These are phyloP conservation scores for Bombyx mori DNA, from an alignment of 1,140 invertebrate species.

Conservation along the genomic window DNA sequence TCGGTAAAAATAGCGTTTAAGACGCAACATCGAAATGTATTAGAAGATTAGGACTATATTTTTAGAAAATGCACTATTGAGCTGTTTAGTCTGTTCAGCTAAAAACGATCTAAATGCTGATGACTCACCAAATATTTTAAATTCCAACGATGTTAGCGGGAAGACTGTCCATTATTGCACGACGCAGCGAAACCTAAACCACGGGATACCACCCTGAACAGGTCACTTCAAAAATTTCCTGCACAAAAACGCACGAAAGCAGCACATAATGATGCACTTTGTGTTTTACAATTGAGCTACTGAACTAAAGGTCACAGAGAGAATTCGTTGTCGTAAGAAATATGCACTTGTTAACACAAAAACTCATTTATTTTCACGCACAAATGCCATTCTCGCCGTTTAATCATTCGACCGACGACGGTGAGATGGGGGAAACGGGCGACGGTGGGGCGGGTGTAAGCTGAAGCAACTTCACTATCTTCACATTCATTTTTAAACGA, in stretches of 20 bases:
- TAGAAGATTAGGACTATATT: constrained; percentile 19
- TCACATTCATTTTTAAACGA: too few species aligned
- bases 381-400: constrained; percentile 57
- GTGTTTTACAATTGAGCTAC: constrained; percentile 25
- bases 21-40: constrained; percentile 15
- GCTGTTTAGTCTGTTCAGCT: constrained; percentile 8
- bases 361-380: constrained; percentile 59
- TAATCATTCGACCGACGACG: constrained; percentile 33
- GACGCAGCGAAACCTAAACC: constrained; percentile 35
- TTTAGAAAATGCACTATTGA: constrained; percentile 13
- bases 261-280: constrained; percentile 40
- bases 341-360: constrained; percentile 60
- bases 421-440: too few species aligned
- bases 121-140: constrained; percentile 69
- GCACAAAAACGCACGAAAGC: constrained; percentile 36
- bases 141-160: constrained; percentile 64
- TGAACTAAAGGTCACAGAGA: constrained; percentile 26
- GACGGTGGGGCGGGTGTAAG: constrained; percentile 31
- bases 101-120: constrained; percentile 33
- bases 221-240: constrained; percentile 44
- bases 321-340: constrained; percentile 41
- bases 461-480: constrained; percentile 13
- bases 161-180: constrained; percentile 58
- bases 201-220: constrained; percentile 53
- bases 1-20: constrained; percentile 20